phyloP scores from a whole-genome alignment of 2,113 vertebrate genomes.

The Tringa solitaria region DNA sequence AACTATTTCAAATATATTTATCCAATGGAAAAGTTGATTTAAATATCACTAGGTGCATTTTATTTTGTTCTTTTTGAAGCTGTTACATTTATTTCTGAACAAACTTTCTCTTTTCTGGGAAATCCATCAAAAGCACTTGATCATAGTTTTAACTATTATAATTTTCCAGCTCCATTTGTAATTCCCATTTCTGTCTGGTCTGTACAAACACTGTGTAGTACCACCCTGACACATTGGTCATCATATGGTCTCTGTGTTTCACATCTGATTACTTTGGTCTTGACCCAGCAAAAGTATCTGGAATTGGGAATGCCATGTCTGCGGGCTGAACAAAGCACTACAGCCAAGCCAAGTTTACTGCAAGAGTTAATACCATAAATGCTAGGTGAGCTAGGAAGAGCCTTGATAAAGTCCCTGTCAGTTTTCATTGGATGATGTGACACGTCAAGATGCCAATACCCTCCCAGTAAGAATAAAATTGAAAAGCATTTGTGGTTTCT shows the following conservation, averaged over 20 bases:
- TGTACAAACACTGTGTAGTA: neutral
- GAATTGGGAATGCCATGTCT: conserved; percentile 47
- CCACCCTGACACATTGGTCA: neutral
- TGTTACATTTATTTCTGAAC: conserved; percentile 51
- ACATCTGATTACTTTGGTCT: conserved; percentile 6
- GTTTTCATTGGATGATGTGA: conserved; percentile 25
- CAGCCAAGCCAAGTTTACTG: conserved; percentile 1
- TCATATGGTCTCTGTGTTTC: neutral
- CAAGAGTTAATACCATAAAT: neutral
- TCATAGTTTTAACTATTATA: neutral
- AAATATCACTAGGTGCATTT: conserved; percentile 35
- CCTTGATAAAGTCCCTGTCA: neutral
- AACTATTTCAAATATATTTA: conserved; percentile 75
- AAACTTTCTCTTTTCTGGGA: conserved; percentile 1
- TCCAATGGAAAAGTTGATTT: conserved; percentile 68
- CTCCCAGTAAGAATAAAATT: conserved; percentile 52
- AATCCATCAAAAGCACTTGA: neutral
- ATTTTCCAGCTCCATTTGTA: conserved; percentile 23
- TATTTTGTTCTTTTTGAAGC: conserved; percentile 14
- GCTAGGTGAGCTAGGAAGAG: neutral
- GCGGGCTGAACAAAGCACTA: conserved; percentile 5
- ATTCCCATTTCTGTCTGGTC: conserved; percentile 6
- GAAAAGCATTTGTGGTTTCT: conserved; percentile 13
- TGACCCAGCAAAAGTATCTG: conserved; percentile 10
- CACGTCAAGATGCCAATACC: neutral